Base-by-base conservation (phyloP, 2,888 invertebrate genomes). In the Orthosia incerta region DNA sequence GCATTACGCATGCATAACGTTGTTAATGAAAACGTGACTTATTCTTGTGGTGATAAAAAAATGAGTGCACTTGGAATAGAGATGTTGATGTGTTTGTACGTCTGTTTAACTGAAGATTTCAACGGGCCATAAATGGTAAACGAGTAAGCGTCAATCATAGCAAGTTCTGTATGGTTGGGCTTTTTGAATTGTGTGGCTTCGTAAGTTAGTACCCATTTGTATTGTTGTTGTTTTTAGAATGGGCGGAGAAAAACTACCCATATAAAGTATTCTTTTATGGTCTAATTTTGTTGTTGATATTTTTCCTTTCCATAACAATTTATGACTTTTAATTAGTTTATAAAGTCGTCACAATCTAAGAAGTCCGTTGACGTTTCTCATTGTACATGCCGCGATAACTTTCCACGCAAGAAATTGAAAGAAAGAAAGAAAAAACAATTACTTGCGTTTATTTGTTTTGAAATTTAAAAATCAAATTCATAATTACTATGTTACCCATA, bases 1-100 rank as follows among this genome's bases (percentile, higher is more conserved):
- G 69, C 71, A 62, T 82, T 76, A 83, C 67, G 82, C 56, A 73
- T 79, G 77, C 46, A 65, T 72, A 61, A 69, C 48, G 39, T 53
- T 60, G 61, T 56, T 73, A 83, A 72, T 77, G 73, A 69, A 77
- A 75, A 63, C 57, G 60, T 73, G 71, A 71, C 79, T 64, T 59
- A 51, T 74, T 82, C 70, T 61, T 64, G 74, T 77, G 31, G 45
- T 26, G 50, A 61, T 68, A 72, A 64, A 76, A 78, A 76, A 76
- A 81, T 66, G 70, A 80, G 65, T 77, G 79, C 79, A 68, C 57
- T 68, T 1, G 4, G 57, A 68, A 74, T 74, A 51, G 64, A 80
- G 59, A 65, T 53, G 75, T 79, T 82, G 65, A 79, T 69, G 46
- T 53, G 53, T 78, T 78, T 67, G 66, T 76, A 12, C 39, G 48